Evolutionary conservation across 1,140 invertebrate species (phyloP), one percentile per base, ranked within the genome.

Genomic region (Probaryconus sp.): DNA sequence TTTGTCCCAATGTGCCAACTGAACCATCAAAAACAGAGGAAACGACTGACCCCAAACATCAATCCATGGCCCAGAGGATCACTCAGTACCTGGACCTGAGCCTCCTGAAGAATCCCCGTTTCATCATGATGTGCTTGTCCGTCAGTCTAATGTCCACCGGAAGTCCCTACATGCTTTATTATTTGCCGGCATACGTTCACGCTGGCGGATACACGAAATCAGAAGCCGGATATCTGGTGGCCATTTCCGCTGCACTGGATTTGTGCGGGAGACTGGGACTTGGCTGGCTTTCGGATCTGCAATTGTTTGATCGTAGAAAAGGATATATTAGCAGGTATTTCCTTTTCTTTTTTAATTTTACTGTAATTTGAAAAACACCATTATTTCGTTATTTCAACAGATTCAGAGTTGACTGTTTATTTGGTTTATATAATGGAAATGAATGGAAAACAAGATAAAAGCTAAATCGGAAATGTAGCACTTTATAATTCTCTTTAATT

Each of bases 81-180:
- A 79, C 83, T 3, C 83, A 88, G 64, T 93, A 93, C 76, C 83
- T 93, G 28, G 92, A 94, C 76, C 85, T 93, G 1, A 90, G 90
- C 0, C 84, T 94, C 2, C 83, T 93, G 10, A 90, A 91, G 71
- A 91, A 92, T 31, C 89, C 90, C 40, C 89, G 90, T n/a, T 94
- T 94, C 71, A 90, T 93, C 21, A 85, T 93, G 61, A 90, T 94
- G 84, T 92, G 92, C 55, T 86, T 91, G 1, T 93, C 92, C 3
- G 93, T 94, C 5, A 92, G 90, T 3, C 85, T 93, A 1, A 93
- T 94, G 92, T 93, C 92, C 0, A 92, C 92, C 2, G 93, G 92
- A 3, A 93, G 92, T 13, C 93, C 93, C 0, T 93, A 94, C 76
- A 91, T 93, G 82, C 80, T 94, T 3, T 93, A 93, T 78, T 93